A percentile compares a stretch with the other conserved stretches of the same genome.
Conservation (phyloP, 2,888 invertebrate genomes). For the Augochlorella aurata region DNA sequence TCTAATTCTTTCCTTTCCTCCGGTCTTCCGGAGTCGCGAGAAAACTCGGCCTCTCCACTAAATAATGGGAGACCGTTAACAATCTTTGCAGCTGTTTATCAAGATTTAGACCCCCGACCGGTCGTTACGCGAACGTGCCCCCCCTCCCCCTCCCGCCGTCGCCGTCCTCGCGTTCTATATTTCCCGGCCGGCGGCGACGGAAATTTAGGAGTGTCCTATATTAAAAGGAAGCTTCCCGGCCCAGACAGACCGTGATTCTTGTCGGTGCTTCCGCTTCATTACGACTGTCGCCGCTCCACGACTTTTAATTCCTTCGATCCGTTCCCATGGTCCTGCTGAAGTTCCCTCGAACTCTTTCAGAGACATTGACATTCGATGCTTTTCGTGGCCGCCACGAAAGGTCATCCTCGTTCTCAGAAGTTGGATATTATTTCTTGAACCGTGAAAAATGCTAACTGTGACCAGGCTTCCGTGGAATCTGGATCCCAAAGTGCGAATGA, state of each 20-base stretch:
- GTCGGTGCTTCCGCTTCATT: slow-evolving; percentile 42
- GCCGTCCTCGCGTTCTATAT: slow-evolving; percentile 6
- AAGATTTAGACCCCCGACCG: slow-evolving; percentile 62
- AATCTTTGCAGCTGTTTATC: slow-evolving; percentile 69
- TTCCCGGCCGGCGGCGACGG: slow-evolving; percentile 16
- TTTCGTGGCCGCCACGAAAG: not conserved
- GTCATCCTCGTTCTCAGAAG: not conserved
- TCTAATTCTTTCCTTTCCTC: slow-evolving; percentile 46
- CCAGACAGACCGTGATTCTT: slow-evolving; percentile 45
- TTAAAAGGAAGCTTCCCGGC: slow-evolving; percentile 40
- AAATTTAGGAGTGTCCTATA: slow-evolving; percentile 52
- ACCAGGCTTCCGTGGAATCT: no score
- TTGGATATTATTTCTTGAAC: not conserved
- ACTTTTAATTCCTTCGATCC: slow-evolving; percentile 52
- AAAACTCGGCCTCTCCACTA: slow-evolving; percentile 44
- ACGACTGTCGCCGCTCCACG: slow-evolving; percentile 40
- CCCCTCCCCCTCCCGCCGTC: not conserved
- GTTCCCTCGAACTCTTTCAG: not conserved
- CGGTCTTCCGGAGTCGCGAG: slow-evolving; percentile 25
- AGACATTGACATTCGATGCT: not conserved
- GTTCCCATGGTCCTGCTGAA: not conserved
- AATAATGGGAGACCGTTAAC: slow-evolving; percentile 67
- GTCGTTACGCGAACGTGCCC: slow-evolving; percentile 44
- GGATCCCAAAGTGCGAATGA: no score
- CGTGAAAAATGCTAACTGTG: no score